phyloP scores from a whole-genome alignment of 2,113 vertebrate genomes.

The Aphyosemion australe region DNA sequence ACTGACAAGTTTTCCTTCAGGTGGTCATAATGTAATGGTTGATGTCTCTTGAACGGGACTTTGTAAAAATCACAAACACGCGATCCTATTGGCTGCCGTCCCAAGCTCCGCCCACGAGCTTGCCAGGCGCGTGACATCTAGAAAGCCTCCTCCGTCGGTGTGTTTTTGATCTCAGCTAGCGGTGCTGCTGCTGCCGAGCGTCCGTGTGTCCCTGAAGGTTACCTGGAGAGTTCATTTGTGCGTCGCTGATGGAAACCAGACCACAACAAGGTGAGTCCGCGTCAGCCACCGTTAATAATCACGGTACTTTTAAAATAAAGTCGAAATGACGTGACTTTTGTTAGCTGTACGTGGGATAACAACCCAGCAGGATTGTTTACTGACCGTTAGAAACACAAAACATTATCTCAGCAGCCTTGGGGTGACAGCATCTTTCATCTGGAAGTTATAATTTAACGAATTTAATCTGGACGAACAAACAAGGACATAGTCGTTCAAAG shows the following conservation, averaged over 20 bases:
- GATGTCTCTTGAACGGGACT: neutral
- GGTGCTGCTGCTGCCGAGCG: conserved; percentile 4
- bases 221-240: conserved; percentile 20
- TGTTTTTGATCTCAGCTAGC: conserved; percentile 7
- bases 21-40: neutral
- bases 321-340: too few species aligned
- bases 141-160: conserved; percentile 13
- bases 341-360: too few species aligned
- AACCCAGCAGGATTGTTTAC: too few species aligned
- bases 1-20: neutral
- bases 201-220: conserved; percentile 9
- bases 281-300: too few species aligned
- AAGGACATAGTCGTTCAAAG: too few species aligned
- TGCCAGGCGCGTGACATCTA: conserved; percentile 52
- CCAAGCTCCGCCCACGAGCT: conserved; percentile 58
- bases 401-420: too few species aligned
- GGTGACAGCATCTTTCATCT: too few species aligned
- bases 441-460: too few species aligned
- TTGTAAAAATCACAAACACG: neutral
- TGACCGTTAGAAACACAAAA: too few species aligned
- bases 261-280: conserved; percentile 77
- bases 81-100: conserved; percentile 32
- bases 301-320: too few species aligned
- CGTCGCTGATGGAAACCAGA: conserved; percentile 72
- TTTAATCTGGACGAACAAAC: too few species aligned